A percentile compares a stretch with the other conserved stretches of the same genome.
These are phyloP conservation scores for Anser brachyrhynchus DNA, from an alignment of 2,113 vertebrate species.

Conservation along the genomic window DNA sequence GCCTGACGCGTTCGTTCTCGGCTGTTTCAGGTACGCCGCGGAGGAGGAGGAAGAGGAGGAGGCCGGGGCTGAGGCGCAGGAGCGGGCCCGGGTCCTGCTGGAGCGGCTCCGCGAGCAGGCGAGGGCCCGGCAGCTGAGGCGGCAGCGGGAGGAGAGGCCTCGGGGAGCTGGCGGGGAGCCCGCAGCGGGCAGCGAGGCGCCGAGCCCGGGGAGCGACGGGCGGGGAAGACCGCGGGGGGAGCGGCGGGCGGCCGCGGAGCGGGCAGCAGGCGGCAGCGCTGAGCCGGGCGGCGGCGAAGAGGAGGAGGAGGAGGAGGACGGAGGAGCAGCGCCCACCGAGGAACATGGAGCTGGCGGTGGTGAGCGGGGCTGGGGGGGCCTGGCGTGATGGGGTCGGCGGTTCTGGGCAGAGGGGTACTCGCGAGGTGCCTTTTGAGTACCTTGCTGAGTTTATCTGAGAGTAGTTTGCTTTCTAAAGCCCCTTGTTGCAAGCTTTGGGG, in stretches of 20 bases:
- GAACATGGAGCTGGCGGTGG: background rate
- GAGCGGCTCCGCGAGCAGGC: constrained; percentile 84
- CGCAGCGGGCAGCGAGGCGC: background rate
- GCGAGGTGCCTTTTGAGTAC: background rate
- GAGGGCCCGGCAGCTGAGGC: constrained; percentile 77
- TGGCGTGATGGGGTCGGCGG: rapidly evolving
- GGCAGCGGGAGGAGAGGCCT: background rate
- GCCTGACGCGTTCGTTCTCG: background rate
- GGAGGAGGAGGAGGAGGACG: background rate
- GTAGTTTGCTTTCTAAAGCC: background rate
- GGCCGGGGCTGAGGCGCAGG: background rate
- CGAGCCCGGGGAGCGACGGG: background rate
- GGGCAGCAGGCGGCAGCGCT: background rate
- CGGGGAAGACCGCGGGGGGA: background rate
- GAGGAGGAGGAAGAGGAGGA: constrained; percentile 42
- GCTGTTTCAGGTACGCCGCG: constrained; percentile 78
- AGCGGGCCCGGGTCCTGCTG: constrained; percentile 79
- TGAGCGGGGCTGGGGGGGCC: background rate
- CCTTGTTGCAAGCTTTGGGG: rapidly evolving
- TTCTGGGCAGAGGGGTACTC: background rate
- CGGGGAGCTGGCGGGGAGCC: background rate
- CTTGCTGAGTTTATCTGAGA: rapidly evolving
- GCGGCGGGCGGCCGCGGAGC: too few species aligned
- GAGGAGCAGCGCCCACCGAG: rapidly evolving
- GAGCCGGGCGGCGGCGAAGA: background rate